These are phyloP conservation scores for Coregonus suidteri DNA, from an alignment of 2,797 vertebrate species.

Conservation along the genomic window DNA sequence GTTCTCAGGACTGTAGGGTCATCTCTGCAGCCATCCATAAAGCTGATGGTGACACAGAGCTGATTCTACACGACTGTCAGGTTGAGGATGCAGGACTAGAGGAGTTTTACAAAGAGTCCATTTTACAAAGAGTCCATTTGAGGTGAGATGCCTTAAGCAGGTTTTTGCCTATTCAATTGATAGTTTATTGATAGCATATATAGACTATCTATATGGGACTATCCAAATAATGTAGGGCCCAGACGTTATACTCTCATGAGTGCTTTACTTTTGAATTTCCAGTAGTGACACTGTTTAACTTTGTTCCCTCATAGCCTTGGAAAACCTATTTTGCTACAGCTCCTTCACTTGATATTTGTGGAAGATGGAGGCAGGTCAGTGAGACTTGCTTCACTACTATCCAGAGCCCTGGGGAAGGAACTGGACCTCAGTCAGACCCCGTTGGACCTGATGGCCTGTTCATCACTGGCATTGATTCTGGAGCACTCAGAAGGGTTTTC, in stretches of 20 bases:
- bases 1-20: constrained; percentile 24
- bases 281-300: neutral
- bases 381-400: constrained; percentile 22
- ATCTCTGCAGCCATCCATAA: constrained; percentile 27
- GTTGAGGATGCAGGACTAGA: constrained; percentile 35
- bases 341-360: constrained; percentile 22
- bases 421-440: constrained; percentile 39
- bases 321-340: constrained; percentile 29
- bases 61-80: constrained; percentile 41
- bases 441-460: constrained; percentile 30
- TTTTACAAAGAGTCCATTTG: constrained; percentile 31
- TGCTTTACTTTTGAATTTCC: neutral
- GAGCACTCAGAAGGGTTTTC: constrained; percentile 30
- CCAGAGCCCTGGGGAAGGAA: constrained; percentile 30
- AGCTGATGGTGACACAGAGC: constrained; percentile 18
- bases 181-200: neutral
- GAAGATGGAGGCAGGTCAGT: neutral
- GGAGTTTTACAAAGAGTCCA: constrained; percentile 22
- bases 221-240: neutral
- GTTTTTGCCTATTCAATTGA: neutral
- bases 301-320: constrained; percentile 21
- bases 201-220: neutral
- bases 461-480: constrained; percentile 35
- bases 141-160: constrained; percentile 24
- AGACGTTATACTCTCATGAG: neutral